Conservation (phyloP, 2,797 vertebrate species). For the Bradypodion ventrale region DNA sequence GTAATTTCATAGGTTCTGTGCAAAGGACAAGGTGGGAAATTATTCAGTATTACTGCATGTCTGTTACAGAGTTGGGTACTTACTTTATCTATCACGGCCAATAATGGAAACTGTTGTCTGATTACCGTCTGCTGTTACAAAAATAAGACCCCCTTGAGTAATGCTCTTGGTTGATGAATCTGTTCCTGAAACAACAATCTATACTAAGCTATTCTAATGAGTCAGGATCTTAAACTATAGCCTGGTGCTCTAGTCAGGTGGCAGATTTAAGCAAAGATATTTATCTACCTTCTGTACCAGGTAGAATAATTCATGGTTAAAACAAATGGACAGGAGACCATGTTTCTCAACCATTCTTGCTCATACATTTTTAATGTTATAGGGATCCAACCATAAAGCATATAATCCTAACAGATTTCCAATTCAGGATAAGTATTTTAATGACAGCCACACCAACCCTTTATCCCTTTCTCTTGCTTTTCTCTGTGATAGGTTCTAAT, state of each 20-base stretch:
- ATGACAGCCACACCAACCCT: neutral
- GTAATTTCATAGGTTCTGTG: neutral
- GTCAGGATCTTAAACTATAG: neutral
- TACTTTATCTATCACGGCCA: neutral
- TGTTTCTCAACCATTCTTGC: slow-evolving; percentile 12
- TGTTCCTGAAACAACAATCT: neutral
- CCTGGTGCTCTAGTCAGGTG: neutral
- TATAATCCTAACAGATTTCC: neutral
- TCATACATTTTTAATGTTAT: slow-evolving; percentile 22
- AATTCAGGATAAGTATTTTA: slow-evolving; percentile 33
- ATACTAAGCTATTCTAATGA: neutral
- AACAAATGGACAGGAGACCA: neutral
- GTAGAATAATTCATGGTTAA: slow-evolving; percentile 22
- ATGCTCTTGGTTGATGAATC: neutral
- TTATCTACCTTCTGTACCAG: neutral
- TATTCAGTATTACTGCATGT: neutral
- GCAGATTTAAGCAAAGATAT: neutral
- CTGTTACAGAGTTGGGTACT: neutral
- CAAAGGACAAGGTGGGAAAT: neutral
- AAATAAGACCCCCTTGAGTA: neutral
- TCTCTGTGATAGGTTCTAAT: neutral
- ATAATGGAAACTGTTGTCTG: neutral
- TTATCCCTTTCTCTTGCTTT: too few species aligned
- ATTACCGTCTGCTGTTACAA: neutral
- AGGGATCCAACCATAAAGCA: neutral